Evolutionary conservation across 2,797 vertebrate species (phyloP).

Genomic region (Pyrocephalus nanus): DNA sequence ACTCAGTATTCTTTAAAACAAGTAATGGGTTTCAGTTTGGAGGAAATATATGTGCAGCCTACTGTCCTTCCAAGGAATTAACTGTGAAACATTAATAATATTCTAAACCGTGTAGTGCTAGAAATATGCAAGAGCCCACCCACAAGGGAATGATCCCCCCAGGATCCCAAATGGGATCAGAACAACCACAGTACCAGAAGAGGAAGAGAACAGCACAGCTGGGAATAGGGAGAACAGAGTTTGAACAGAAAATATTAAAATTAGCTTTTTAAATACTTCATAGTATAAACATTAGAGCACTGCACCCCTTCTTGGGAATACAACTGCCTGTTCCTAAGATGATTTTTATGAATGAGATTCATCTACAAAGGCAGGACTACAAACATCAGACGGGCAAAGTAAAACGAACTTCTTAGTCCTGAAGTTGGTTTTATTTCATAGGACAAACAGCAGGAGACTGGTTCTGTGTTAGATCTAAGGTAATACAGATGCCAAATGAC

Average conservation of each 20-base stretch:
- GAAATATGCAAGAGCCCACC: neutral
- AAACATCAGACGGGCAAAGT: neutral
- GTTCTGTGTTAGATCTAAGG: neutral
- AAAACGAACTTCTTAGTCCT: neutral
- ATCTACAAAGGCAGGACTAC: neutral
- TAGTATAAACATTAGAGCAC: neutral
- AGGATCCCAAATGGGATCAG: neutral
- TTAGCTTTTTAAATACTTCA: neutral
- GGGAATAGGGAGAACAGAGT: neutral
- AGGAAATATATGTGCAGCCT: neutral
- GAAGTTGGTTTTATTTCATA: neutral
- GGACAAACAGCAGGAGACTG: neutral
- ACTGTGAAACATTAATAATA: neutral
- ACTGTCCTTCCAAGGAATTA: neutral
- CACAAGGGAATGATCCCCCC: neutral
- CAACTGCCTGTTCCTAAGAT: neutral
- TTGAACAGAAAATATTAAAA: constrained; percentile 21
- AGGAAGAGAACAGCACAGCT: neutral
- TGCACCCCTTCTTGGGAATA: neutral
- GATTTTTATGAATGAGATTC: neutral
- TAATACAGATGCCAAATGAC: neutral
- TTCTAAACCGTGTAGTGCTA: neutral
- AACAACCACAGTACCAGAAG: neutral
- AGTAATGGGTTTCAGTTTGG: neutral
- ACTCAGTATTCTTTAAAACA: neutral